Base-by-base conservation (phyloP, 2,888 invertebrate species). In the Lithophane socia region DNA sequence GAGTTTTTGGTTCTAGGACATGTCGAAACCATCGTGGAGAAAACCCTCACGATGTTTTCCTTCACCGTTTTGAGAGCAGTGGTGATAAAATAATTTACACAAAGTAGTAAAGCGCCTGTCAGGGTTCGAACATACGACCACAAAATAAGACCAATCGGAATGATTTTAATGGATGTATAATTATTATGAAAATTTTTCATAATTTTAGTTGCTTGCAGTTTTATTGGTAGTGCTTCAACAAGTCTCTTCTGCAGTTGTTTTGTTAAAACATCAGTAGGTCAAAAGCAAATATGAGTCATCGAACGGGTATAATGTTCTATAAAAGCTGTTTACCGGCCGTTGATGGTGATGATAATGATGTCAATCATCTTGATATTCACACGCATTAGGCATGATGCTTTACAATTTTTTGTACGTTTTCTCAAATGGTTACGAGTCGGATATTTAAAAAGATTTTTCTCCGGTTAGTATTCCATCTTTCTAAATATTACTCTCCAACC, bases 261-360 rank as follows among this genome's bases (percentile, higher is more conserved):
- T 44, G 8, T 21, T 42, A 4, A 47, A 65, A 42, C 12, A n/a
- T 61, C 44, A 64, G n/a, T 81, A 47, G 24, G 24, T 82, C 37
- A 69, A 47, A 69, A 69, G 68, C 52, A 60, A 82, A 70, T 63
- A 24, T 66, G 10, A 37, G 44, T 58, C 37, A 52, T 24, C 61
- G 52, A 10, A 24, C 1, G 1, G 7, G 8, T 63, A 54, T 64
- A 58, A 83, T 77, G n/a, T 68, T 49, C 58, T n/a, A 13, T 67
- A 83, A 68, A 60, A 60, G 12, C 2, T 78, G 64, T 72, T 68
- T 72, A 60, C 29, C n/a, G 18, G 12, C n/a, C 42, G 42, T 60
- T 72, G 68, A 78, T 81, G 72, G 60, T 83, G 52, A 83, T 72
- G 68, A 54, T 78, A 29, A 83, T 78, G 68, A 72, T 42, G 47